phyloP scores from a whole-genome alignment of 2,797 vertebrate species.

The Microtus obscurus region DNA sequence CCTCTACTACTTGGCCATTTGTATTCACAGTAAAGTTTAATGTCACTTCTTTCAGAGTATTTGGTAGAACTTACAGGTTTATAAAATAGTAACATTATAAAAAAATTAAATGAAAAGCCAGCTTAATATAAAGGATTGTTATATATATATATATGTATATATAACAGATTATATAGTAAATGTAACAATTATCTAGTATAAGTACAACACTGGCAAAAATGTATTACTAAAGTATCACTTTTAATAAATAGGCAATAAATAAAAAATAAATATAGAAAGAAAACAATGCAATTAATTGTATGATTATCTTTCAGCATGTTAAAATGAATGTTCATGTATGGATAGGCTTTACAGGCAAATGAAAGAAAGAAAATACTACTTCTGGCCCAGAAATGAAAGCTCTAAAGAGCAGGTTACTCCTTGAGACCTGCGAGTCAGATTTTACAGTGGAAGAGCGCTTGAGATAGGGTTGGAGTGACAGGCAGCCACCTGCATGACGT shows the following conservation, averaged over 20 bases:
- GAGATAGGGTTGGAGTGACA: background rate
- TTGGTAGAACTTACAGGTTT: background rate
- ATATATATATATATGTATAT: background rate
- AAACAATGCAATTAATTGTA: background rate
- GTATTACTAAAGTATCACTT: background rate
- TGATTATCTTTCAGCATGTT: background rate
- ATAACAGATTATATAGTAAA: background rate
- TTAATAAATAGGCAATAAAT: background rate
- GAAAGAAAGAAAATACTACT: background rate
- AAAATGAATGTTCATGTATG: background rate
- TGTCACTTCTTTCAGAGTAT: background rate
- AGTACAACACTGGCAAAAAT: background rate
- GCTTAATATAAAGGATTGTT: background rate
- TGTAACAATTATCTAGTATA: background rate
- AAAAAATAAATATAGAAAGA: conserved; percentile 19
- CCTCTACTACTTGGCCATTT: background rate
- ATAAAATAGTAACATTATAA: background rate
- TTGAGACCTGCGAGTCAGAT: background rate
- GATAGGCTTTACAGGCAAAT: background rate
- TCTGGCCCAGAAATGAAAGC: background rate
- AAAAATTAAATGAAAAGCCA: background rate
- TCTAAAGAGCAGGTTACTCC: background rate
- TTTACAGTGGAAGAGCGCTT: background rate
- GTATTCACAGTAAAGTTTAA: background rate
- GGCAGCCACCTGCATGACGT: background rate